Evolutionary conservation across 1,140 invertebrate genomes (phyloP), one percentile per base, ranked within the genome.

Genomic region (Dendroctonus valens): DNA sequence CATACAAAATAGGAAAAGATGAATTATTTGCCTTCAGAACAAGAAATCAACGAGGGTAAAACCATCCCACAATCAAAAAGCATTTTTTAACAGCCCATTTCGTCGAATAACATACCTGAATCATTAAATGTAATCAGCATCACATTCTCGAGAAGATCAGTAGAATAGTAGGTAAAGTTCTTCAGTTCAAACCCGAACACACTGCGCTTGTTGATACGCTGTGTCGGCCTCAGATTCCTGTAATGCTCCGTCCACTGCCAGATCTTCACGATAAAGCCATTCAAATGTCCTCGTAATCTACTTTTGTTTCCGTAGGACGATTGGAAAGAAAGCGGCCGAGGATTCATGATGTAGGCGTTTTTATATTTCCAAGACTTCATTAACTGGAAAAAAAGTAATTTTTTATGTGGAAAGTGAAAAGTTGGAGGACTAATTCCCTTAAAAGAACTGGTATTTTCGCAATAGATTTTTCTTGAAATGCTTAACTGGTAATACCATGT

Each of bases 181-280:
- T n/a, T 39, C 44, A 15, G 44, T 6, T 6, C 39, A 39, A 57
- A 42, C 41, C 57, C 50, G 41, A 41, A 48, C 6, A 67, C 11
- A 38, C 54, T 70, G n/a, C 59, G 64, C 41, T 70, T 65, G 59
- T 69, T 68, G 8, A 69, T 67, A 15, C 65, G 59, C 6, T 65
- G 54, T 5, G 59, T 14, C 38, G 64, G 65, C 15, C 63, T 9
- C 11, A 73, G 52, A 52, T 72, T 73, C 39, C 51, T 59, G 7
- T 65, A 70, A 6, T 70, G 68, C 6, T 73, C 73, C 39, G 82
- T 83, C 88, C 88, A 91, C 70, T 89, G 85, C 90, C 90, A 91
- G 76, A 90, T 88, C 80, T 92, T 91, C 49, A 92, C 78, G 26
- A 89, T 85, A 79, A 91, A 91, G 0, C 89, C 89, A 38, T 83